Conservation (phyloP, 1,140 invertebrate species). For the Leucophenga varia region DNA sequence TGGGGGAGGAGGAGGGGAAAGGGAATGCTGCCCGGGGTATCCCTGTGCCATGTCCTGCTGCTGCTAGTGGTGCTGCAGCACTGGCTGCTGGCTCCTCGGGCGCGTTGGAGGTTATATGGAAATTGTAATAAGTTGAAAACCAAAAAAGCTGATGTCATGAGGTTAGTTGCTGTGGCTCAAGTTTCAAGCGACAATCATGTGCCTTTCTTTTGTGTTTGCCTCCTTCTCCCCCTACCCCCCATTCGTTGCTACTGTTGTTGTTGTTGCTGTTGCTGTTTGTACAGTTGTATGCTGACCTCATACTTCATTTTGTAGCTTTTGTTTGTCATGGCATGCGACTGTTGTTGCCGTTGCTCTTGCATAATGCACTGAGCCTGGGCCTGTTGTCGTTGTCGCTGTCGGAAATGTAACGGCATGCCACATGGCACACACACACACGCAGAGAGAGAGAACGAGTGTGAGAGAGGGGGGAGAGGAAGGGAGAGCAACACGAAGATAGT, state of each 20-base stretch:
- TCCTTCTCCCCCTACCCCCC: neutral
- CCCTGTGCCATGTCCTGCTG: neutral
- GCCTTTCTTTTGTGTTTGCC: conserved; percentile 37
- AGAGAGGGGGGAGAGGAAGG: no score
- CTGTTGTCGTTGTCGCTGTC: conserved; percentile 24
- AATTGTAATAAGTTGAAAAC: conserved; percentile 53
- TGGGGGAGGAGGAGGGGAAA: no score
- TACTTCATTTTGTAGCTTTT: conserved; percentile 52
- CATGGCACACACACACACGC: conserved; percentile 13
- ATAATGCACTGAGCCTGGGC: conserved; percentile 36
- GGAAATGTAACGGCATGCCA: conserved; percentile 40
- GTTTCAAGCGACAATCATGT: conserved; percentile 53
- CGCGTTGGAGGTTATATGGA: no score
- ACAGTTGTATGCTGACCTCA: conserved; percentile 39
- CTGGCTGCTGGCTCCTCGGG: no score
- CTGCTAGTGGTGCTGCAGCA: neutral
- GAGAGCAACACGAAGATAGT: no score
- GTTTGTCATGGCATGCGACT: conserved; percentile 38
- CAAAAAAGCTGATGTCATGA: conserved; percentile 53
- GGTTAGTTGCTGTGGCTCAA: conserved; percentile 50
- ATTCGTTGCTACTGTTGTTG: neutral
- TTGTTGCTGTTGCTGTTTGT: conserved; percentile 15
- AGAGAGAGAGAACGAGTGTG: neutral
- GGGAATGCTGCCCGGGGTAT: no score
- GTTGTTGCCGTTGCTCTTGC: conserved; percentile 20